Base-by-base conservation (phyloP, 2,888 invertebrate genomes). In the Cheilosia variabilis region DNA sequence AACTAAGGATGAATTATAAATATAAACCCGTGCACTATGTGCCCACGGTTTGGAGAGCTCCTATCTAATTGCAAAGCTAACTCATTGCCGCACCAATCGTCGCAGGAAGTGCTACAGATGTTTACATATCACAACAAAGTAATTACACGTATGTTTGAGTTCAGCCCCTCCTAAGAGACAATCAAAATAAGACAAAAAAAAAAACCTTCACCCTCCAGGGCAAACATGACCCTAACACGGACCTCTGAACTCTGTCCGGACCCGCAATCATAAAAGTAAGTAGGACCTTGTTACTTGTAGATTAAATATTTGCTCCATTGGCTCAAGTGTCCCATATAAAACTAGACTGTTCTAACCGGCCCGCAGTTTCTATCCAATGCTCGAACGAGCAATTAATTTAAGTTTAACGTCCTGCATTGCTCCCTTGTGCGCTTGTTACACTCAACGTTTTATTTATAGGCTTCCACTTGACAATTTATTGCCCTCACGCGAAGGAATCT, bases 381-480 rank as follows among this genome's bases (percentile, higher is more conserved):
- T 69, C 47, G 55, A 43, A 75, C 65, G 65, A 75, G 68, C 77
- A 68, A 77, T 77, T 77, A 69, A 77, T 77, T 69, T 69, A 62
- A 27, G 45, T 62, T 69, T 68, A 68, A 53, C 60, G 55, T 69
- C 43, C 68, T 50, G 76, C 66, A 76, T 52, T 76, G 43, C 19
- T 69, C 68, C 55, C 68, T 62, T 47, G 62, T 47, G 62, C 60
- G 57, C 45, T 77, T 60, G 60, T 60, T 37, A 68, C 77, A 58
- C 24, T 62, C 68, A 62, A 22, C 37, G 45, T 86, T 87, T 87
- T 88, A 88, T 88, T 88, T 88, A 87, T 88, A 83, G 87, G 84
- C 87, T 58, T 87, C 83, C 87, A 87, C 79, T 87, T 87, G 86
- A 80, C 82, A 88, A 88, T 88, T 88, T 88, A 88, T 88, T 88